Base-by-base conservation (phyloP, 2,888 invertebrate species). In the Eulithis testata region DNA sequence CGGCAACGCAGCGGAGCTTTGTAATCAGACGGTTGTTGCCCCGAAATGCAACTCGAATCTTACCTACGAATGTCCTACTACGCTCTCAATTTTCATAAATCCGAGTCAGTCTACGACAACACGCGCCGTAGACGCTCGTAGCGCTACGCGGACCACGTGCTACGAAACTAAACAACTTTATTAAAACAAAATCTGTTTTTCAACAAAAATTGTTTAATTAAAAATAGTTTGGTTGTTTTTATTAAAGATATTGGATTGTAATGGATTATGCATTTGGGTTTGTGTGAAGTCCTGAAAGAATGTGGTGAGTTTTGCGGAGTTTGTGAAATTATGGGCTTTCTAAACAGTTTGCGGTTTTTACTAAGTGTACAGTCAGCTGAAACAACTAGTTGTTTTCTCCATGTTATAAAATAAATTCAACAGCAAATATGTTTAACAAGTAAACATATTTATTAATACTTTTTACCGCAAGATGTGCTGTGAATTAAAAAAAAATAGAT, bases 301-400 rank as follows among this genome's bases (percentile, higher is more conserved):
- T 52, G 57, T n/a, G 66, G 71, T 71, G 60, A 71, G 69, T 67
- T 61, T 59, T 36, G 11, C 54, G 5, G 51, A 14, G 6, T 11
- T 31, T 12, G 9, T 45, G 14, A 21, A 11, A 31, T 27, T 27
- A 12, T 51, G 7, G 14, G 27, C 50, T 27, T 27, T 27, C 1
- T 9, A 50, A 11, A 4, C 50, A 4, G 21, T 8, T 27, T 50
- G 21, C 50, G 50, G 11, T 27, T 59, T 27, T 44, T n/a, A 44
- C 44, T 47, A 12, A 7, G 8, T 40, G 40, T 40, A 40, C 40
- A 37, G 5, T 5, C 37, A 37, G 37, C 8, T 37, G 8, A 21
- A 21, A 21, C 21, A 21, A 21, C 21, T 21, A 2, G 21, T 21
- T 21, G 21, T 2, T 2, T 21, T 21, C 21, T 21, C 21, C 21